These are phyloP conservation scores for Anodontia alba DNA, from an alignment of 2,888 invertebrate genomes.

Conservation along the genomic window DNA sequence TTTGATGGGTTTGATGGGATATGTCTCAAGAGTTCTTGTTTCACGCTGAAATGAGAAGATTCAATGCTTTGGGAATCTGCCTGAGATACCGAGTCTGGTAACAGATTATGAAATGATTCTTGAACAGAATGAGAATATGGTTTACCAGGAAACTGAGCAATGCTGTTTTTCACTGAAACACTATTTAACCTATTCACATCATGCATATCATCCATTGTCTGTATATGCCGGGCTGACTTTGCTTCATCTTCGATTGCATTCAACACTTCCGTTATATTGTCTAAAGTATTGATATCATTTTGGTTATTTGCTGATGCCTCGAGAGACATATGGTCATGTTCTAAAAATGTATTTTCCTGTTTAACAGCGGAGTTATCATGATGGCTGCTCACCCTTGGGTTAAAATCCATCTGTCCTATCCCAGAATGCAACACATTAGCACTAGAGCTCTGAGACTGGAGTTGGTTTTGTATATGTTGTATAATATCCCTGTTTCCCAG, in stretches of 20 bases:
- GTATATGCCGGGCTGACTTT: background rate
- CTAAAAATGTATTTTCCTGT: background rate
- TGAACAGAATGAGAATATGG: slow-evolving; percentile 18
- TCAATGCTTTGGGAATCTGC: slow-evolving; percentile 11
- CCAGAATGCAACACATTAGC: slow-evolving; percentile 8
- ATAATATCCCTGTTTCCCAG: slow-evolving; percentile 42
- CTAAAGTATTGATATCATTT: slow-evolving; percentile 1
- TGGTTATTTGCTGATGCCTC: background rate
- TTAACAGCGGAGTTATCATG: slow-evolving; percentile 35
- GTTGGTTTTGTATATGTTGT: slow-evolving; percentile 36
- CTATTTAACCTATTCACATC: slow-evolving; percentile 11
- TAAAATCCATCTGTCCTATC: slow-evolving; percentile 24
- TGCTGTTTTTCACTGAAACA: slow-evolving; percentile 3
- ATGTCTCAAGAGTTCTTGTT: slow-evolving; percentile 58
- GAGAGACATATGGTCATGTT: background rate
- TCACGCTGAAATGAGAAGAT: slow-evolving; percentile 16
- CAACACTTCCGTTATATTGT: slow-evolving; percentile 14
- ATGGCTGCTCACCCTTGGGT: slow-evolving; percentile 45
- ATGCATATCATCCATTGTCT: background rate
- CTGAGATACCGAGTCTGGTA: slow-evolving; percentile 35
- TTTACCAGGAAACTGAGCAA: slow-evolving; percentile 15
- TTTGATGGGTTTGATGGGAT: slow-evolving; percentile 64
- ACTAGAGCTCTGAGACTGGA: slow-evolving; percentile 43
- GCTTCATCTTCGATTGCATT: background rate
- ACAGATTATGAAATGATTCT: background rate